Evolutionary conservation across 2,797 vertebrate species (phyloP), one percentile per base, ranked within the genome.

Genomic region (Myotis myotis): DNA sequence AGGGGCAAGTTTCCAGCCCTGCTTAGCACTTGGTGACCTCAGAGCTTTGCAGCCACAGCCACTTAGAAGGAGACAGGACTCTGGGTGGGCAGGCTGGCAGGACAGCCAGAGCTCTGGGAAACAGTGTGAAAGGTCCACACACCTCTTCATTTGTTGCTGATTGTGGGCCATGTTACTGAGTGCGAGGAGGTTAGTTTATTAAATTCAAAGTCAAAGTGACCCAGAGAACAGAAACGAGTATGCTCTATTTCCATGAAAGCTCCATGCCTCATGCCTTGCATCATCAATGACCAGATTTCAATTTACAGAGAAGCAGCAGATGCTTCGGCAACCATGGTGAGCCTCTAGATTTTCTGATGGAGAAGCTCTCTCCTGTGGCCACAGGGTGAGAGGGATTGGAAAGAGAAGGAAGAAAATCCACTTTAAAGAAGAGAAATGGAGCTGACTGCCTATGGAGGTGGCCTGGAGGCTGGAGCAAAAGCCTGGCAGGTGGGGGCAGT

Each of bases 61-160:
- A 12, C 38, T 55, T 28, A 44, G 51, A 76, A 92, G 85, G 91
- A 78, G 51, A 74, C 62, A n/a, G n/a, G 86, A 53, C 60, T 57
- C 75, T 62, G 36, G 28, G 36, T 17, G 47, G 82, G 53, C 62
- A 85, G 51, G 80, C 49, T 20, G 8, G 28, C 9, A 23, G 36
- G 41, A 75, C 19, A 38, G 10, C 62, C 70, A 74, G 64, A 75
- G 49, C 41, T 60, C 53, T 41, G 78, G 30, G 13, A 47, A 25
- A 44, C 20, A 16, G 36, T 88, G 87, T 68, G 66, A 90, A 94
- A 87, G 33, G 76, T 38, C 36, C 66, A 60, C 55, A 60, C 3
- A 19, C 78, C 55, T 81, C 64, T 38, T 93, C 41, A 82, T 83
- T 90, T 89, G 53, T 38, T 78, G 81, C 82, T 93, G 79, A 62